A percentile compares a stretch with the other conserved stretches of the same genome.
Conservation (phyloP, 2,113 vertebrate genomes). For the Solea solea region DNA sequence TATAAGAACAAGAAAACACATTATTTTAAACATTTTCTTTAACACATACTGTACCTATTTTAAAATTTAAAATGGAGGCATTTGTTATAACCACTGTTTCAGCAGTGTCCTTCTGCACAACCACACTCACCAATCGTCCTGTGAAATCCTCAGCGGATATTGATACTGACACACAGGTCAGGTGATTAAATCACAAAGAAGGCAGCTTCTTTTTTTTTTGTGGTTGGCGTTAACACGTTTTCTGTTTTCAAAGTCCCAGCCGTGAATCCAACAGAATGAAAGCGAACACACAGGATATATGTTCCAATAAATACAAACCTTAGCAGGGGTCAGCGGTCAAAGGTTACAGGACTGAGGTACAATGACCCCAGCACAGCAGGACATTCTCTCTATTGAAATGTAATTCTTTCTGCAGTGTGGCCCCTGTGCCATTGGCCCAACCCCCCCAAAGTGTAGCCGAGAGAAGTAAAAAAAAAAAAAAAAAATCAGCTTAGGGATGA, state of each 20-base stretch:
- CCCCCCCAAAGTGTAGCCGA: slow-evolving; percentile 46
- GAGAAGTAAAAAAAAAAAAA: slow-evolving; percentile 23
- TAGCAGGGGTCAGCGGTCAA: slow-evolving; percentile 63
- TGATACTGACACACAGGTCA: slow-evolving; percentile 60
- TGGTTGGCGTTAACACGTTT: slow-evolving; percentile 14
- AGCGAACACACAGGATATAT: slow-evolving; percentile 48
- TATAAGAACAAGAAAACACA: no score
- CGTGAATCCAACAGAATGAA: slow-evolving; percentile 44
- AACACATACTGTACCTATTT: neutral
- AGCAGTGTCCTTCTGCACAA: neutral
- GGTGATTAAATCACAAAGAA: slow-evolving; percentile 48
- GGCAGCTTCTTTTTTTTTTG: neutral
- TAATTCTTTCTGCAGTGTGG: slow-evolving; percentile 68
- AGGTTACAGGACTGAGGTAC: slow-evolving; percentile 74
- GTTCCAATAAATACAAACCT: slow-evolving; percentile 66
- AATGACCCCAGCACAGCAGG: slow-evolving; percentile 74
- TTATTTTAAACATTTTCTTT: neutral
- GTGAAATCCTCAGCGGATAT: slow-evolving; percentile 53
- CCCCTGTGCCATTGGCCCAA: slow-evolving; percentile 43
- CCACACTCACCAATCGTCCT: slow-evolving; percentile 11
- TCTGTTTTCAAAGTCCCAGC: slow-evolving; percentile 21
- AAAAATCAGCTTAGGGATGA: neutral
- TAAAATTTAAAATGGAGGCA: neutral
- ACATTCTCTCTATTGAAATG: slow-evolving; percentile 72
- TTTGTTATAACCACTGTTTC: neutral